These are phyloP conservation scores for Pseudolaguvia tuberculata DNA, from an alignment of 2,113 vertebrate genomes.

Conservation along the genomic window DNA sequence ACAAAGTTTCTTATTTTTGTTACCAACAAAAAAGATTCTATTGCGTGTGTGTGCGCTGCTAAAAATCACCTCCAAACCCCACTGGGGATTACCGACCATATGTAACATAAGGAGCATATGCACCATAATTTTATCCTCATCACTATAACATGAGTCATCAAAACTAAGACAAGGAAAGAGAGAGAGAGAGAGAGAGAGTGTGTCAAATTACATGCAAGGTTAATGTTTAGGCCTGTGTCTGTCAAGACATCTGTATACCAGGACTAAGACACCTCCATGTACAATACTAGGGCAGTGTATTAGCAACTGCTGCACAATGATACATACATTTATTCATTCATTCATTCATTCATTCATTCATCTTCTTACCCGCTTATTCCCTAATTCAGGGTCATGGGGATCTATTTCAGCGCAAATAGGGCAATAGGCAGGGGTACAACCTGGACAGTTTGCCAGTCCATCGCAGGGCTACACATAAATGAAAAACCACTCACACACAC, in stretches of 20 bases:
- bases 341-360: too few relatives aligned
- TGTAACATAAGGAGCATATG: constrained; percentile 4
- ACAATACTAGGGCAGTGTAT: not conserved
- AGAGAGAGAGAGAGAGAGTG: not conserved
- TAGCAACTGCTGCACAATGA: too few relatives aligned
- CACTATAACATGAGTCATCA: constrained; percentile 23
- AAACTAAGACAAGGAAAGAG: not conserved
- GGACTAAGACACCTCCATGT: not conserved
- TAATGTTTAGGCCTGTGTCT: constrained; percentile 1
- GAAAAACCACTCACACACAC: too few relatives aligned
- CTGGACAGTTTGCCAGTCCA: too few relatives aligned
- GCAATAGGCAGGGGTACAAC: too few relatives aligned
- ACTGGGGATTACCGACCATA: constrained; percentile 10
- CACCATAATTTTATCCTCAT: constrained; percentile 21
- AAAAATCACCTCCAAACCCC: constrained; percentile 18
- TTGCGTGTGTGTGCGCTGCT: constrained; percentile 7
- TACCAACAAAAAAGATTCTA: too few relatives aligned
- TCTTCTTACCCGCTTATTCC: too few relatives aligned
- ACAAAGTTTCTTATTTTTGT: not conserved
- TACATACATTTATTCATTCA: too few relatives aligned
- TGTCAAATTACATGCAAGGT: constrained; percentile 1
- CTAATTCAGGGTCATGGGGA: too few relatives aligned
- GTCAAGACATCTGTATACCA: not conserved
- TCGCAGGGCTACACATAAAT: too few relatives aligned
- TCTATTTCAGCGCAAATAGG: too few relatives aligned